phyloP scores from a whole-genome alignment of 2,113 vertebrate genomes.

The Corythornis madagascariensis region DNA sequence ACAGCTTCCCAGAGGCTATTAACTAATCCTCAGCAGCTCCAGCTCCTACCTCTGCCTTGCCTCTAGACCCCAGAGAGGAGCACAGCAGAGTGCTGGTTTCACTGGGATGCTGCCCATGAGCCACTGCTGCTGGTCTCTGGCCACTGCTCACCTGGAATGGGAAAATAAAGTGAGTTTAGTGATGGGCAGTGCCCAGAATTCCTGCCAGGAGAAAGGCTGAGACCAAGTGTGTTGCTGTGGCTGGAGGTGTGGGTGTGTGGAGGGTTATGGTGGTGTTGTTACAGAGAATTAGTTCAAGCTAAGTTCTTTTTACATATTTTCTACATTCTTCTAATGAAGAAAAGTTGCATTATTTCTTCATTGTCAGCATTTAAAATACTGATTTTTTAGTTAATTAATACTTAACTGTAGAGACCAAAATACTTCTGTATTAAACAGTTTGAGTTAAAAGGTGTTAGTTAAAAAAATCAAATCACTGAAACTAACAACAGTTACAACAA shows the following conservation, averaged over 20 bases:
- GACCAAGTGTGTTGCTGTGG: neutral
- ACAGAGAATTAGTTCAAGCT: neutral
- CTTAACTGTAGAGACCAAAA: too few species aligned
- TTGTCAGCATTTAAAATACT: too few species aligned
- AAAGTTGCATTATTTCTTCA: too few species aligned
- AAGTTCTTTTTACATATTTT: too few species aligned
- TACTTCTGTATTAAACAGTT: too few species aligned
- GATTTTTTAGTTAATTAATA: too few species aligned
- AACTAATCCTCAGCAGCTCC: too few species aligned
- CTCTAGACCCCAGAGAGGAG: too few species aligned
- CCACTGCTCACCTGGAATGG: neutral
- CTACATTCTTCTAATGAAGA: too few species aligned
- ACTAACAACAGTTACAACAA: neutral
- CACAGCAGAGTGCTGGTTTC: neutral
- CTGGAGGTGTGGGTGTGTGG: neutral
- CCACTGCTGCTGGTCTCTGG: neutral
- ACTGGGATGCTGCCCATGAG: neutral
- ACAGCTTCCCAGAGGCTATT: too few species aligned
- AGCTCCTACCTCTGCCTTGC: too few species aligned
- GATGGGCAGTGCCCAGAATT: neutral
- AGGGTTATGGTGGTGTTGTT: fast-evolving
- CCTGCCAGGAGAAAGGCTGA: neutral
- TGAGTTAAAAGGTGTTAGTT: too few species aligned
- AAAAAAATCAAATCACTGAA: neutral
- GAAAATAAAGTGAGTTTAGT: neutral